phyloP scores from a whole-genome alignment of 2,113 vertebrate species.

The Python bivittatus region DNA sequence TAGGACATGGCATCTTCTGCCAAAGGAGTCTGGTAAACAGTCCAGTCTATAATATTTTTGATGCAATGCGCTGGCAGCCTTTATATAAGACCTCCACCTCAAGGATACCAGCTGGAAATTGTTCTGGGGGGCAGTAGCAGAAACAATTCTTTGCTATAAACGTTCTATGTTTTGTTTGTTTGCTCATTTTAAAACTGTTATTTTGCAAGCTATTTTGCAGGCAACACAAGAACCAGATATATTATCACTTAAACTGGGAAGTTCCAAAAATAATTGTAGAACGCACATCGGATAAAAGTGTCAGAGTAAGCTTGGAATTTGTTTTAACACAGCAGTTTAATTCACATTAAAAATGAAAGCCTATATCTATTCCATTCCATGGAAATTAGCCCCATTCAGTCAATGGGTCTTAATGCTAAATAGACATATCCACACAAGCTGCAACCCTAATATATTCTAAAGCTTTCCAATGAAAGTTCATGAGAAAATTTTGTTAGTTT shows the following conservation, averaged over 20 bases:
- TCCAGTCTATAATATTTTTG: neutral
- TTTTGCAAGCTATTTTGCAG: neutral
- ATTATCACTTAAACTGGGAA: neutral
- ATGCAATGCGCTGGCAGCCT: neutral
- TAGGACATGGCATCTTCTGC: neutral
- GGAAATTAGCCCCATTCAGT: neutral
- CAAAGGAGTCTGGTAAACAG: neutral
- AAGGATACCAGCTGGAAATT: neutral
- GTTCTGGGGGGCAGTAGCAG: neutral
- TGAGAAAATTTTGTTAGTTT: neutral
- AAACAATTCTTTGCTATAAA: neutral
- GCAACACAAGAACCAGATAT: neutral
- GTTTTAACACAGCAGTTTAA: neutral
- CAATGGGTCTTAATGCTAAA: neutral
- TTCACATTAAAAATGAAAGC: neutral
- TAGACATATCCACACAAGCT: neutral
- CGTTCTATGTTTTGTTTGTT: neutral
- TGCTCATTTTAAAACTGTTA: neutral
- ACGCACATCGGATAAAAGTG: neutral
- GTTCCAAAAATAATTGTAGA: neutral
- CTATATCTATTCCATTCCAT: neutral
- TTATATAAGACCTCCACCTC: neutral
- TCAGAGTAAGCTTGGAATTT: neutral
- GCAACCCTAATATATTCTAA: neutral
- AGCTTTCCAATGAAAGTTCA: neutral